Evolutionary conservation across 2,797 vertebrate genomes (phyloP), one percentile per base, ranked within the genome.

Genomic region (Crenuchus spilurus): DNA sequence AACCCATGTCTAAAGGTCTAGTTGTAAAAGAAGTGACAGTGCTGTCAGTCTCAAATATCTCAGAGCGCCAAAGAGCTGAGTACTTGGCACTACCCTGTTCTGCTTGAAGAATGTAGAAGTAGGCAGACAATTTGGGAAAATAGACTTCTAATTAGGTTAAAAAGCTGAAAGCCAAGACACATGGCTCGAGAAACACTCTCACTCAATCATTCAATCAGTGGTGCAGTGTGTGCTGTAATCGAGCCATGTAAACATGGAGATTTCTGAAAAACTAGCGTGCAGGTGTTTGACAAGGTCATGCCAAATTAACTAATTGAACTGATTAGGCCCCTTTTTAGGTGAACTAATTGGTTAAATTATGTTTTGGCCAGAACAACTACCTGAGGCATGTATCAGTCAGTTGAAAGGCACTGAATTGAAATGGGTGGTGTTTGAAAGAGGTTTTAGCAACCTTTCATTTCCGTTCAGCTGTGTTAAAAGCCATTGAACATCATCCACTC

Each of bases 91-190:
- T n/a, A n/a, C n/a, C n/a, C n/a, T n/a, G n/a, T n/a, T n/a, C n/a
- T n/a, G n/a, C n/a, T n/a, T n/a, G n/a, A n/a, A n/a, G n/a, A n/a
- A n/a, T n/a, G n/a, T n/a, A n/a, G n/a, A n/a, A n/a, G n/a, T 33
- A 33, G 20, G 42, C 6, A 7, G 13, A n/a, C 31, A 49, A 16
- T 48, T 61, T 49, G 10, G 33, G 22, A 20, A 30, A 30, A 49
- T 5, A 14, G 6, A 30, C 6, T 72, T 51, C n/a, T n/a, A 61
- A 14, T 61, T 28, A 51, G 4, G 9, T 39, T 49, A 37, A 70
- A 13, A 48, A 52, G 33, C 31, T 72, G 46, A 72, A 72, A 61
- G 57, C 44, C 24, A 39, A 62, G 31, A 51, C 26, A 28, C 31
- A 16, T 31, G 54, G 7, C 54, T 35, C 6, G n/a, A 60, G 57